Percentiles rank a stretch among this genome's conserved stretches.
Evolutionary conservation across 2,888 invertebrate genomes (phyloP).

Genomic region (Sphaerophoria rueppellii): DNA sequence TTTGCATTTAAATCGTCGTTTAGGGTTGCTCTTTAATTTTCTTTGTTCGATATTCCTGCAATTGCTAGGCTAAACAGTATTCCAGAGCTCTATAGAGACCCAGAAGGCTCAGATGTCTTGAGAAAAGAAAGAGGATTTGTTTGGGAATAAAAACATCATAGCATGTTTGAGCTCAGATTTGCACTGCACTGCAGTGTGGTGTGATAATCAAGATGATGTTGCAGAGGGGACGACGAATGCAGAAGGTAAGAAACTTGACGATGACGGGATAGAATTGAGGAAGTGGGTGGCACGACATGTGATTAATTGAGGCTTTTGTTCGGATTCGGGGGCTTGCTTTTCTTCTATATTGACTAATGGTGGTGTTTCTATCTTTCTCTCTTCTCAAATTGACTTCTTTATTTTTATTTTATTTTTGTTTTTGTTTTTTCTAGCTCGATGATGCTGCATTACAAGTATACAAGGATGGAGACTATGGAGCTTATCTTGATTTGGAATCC

Average conservation of each 20-base stretch:
- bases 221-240: no score
- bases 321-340: neutral
- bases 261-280: conserved; percentile 43
- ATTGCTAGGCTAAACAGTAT: neutral
- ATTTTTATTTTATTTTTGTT: neutral
- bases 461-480: conserved; percentile 97
- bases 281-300: conserved; percentile 73
- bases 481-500: conserved; percentile 98
- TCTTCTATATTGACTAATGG: conserved; percentile 55
- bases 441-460: conserved; percentile 98
- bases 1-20: conserved; percentile 73
- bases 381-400: neutral
- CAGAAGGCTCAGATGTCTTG: conserved; percentile 37
- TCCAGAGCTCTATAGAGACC: neutral
- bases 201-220: conserved; percentile 25
- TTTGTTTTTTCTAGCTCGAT: conserved; percentile 90
- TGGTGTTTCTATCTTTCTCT: conserved; percentile 13
- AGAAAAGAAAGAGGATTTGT: conserved; percentile 35
- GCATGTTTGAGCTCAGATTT: conserved; percentile 5
- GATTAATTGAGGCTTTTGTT: conserved; percentile 69
- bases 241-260: neutral
- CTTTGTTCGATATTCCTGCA: conserved; percentile 62
- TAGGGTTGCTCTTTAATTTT: conserved; percentile 70
- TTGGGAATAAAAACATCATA: conserved; percentile 70
- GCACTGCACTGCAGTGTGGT: conserved; percentile 15